These are phyloP conservation scores for Calvadosia cruxmelitensis DNA, from an alignment of 30 jellyfish, hydroid and myxozoan species.

Conservation along the genomic window DNA sequence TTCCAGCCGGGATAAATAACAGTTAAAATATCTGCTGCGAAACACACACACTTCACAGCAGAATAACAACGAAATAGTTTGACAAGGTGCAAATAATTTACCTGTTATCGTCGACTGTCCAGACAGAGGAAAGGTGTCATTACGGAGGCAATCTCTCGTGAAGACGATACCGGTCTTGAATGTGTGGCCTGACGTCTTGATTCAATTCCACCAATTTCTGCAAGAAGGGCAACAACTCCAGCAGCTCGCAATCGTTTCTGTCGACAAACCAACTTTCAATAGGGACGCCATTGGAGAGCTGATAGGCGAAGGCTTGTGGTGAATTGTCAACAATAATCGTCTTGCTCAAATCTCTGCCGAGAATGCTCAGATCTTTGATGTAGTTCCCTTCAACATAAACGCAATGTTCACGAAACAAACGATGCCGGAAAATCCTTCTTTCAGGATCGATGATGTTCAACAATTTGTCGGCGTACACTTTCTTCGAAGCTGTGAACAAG, in stretches of 20 bases:
- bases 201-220: conserved; percentile 76
- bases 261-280: conserved; percentile 98
- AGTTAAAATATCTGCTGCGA: too few species aligned
- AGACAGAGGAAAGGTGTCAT: too few species aligned
- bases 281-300: conserved; percentile 88
- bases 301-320: conserved; percentile 99
- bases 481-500: conserved; percentile 84
- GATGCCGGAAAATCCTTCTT: conserved; percentile 71
- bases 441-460: conserved; percentile 82
- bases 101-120: too few species aligned
- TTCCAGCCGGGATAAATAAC: too few species aligned
- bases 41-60: too few species aligned
- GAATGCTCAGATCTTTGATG: conserved; percentile 76
- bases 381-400: conserved; percentile 86
- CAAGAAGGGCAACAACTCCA: conserved; percentile 80
- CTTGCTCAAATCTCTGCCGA: conserved; percentile 85
- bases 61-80: too few species aligned
- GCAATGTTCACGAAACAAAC: conserved; percentile 92
- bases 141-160: conserved; percentile 84
- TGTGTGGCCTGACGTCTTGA: conserved; percentile 97
- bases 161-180: conserved; percentile 82
- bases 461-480: conserved; percentile 91
- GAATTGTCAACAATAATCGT: conserved; percentile 90
- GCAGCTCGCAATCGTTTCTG: conserved; percentile 80
- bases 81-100: too few species aligned